Base-by-base conservation (phyloP, 1,140 invertebrate genomes). In the Saxidomus purpurata region DNA sequence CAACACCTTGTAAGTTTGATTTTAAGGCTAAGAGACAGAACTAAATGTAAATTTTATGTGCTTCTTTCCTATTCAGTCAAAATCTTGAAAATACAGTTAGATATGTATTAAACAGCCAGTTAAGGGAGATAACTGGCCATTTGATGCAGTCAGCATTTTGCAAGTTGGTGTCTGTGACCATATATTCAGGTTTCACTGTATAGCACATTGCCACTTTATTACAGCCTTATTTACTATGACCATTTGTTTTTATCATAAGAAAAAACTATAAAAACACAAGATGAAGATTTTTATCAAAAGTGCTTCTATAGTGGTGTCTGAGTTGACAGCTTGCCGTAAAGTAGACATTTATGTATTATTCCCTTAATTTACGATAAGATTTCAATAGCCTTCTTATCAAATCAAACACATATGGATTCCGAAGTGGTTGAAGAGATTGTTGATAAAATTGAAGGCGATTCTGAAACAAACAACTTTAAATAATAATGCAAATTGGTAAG, bases 321-420 rank as follows among this genome's bases (percentile, higher is more conserved):
- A 25, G 17, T 79, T 79, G 76, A 79, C 76, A 79, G 76, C 76
- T 79, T 47, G 43, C 11, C 49, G n/a, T 52, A 49, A 49, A 79
- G 76, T 79, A 79, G 43, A 79, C 47, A 52, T 49, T 52, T 59
- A 79, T 79, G 43, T 59, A 79, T 79, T 79, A 79, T 79, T n/a
- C 31, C 28, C 17, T 28, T 79, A 79, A 79, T 79, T 79, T 55
- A 55, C 25, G 76, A 79, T 79, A 79, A 79, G 47, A 79, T 79
- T 49, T 79, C 76, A 79, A 79, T 79, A 52, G 76, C 15, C 40
- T 59, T 79, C 76, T 79, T 79, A 79, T 79, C 76, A 52, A 55
- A 52, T 79, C 28, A 79, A 79, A 79, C 76, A 79, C 76, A 79
- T 79, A 79, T 79, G 76, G 43, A 79, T 79, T 79, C 76, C 47